Percentiles rank a stretch among this genome's conserved stretches.
phyloP scores from a whole-genome alignment of 2,888 invertebrate species.

The Acronicta psi region DNA sequence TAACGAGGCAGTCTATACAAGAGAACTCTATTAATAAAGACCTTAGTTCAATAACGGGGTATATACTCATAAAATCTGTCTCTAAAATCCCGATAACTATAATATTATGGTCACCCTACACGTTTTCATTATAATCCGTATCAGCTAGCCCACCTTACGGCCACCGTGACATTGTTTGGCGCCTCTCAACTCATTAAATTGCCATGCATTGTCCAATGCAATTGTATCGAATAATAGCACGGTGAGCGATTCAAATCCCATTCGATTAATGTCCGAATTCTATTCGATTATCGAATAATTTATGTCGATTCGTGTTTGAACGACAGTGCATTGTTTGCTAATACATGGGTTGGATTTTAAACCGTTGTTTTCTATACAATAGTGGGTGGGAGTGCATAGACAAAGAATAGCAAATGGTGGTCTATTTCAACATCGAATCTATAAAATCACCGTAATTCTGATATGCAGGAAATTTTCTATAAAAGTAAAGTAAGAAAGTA shows the following conservation, averaged over 20 bases:
- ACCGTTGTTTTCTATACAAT: slow-evolving; percentile 42
- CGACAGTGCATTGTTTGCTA: slow-evolving; percentile 51
- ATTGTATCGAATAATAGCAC: slow-evolving; percentile 57
- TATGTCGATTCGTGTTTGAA: slow-evolving; percentile 54
- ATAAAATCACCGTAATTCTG: slow-evolving; percentile 27
- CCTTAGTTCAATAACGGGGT: too few species aligned
- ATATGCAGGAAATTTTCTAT: neutral
- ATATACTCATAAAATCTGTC: neutral
- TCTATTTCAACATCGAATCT: slow-evolving; percentile 31
- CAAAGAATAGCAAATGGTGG: slow-evolving; percentile 35
- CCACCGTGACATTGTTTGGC: slow-evolving; percentile 61
- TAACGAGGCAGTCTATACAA: too few species aligned
- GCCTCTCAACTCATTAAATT: slow-evolving; percentile 58
- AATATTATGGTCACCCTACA: slow-evolving; percentile 33
- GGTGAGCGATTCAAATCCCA: slow-evolving; percentile 57
- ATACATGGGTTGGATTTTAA: slow-evolving; percentile 46
- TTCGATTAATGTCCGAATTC: slow-evolving; percentile 63
- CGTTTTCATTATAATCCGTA: slow-evolving; percentile 41
- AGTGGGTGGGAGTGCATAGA: slow-evolving; percentile 42
- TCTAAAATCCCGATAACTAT: neutral
- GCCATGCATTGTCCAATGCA: slow-evolving; percentile 54
- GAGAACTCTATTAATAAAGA: too few species aligned
- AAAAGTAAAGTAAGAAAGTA: too few species aligned
- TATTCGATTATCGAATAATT: slow-evolving; percentile 66
- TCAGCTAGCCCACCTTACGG: slow-evolving; percentile 48